phyloP scores from a whole-genome alignment of 2,888 invertebrate species.

The Phengaris arion region DNA sequence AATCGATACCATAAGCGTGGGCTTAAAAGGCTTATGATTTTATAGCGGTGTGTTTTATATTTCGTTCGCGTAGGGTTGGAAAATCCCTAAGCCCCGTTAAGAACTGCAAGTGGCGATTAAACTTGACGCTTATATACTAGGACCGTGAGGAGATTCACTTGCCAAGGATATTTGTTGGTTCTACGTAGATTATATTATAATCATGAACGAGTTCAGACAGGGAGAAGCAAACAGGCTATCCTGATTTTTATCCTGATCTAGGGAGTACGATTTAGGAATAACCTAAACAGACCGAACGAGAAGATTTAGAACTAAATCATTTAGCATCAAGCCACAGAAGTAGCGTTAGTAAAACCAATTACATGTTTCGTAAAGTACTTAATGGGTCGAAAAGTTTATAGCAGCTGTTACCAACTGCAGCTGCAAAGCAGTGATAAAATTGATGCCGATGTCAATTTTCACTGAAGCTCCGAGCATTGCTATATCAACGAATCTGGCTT shows the following conservation, averaged over 20 bases:
- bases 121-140: slow-evolving; percentile 4
- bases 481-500: slow-evolving; percentile 1
- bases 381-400: slow-evolving; percentile 1
- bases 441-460: background rate
- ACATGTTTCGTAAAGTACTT: background rate
- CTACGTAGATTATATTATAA: too few relatives aligned
- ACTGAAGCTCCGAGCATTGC: background rate
- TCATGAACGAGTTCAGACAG: too few relatives aligned
- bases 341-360: background rate
- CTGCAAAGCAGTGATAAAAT: slow-evolving; percentile 6
- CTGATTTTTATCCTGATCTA: too few relatives aligned
- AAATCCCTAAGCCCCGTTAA: background rate
- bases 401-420: slow-evolving; percentile 1
- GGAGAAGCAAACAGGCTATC: too few relatives aligned
- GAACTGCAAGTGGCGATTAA: background rate
- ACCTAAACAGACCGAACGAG: too few relatives aligned
- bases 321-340: background rate
- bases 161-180: too few relatives aligned
- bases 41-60: background rate
- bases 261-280: too few relatives aligned
- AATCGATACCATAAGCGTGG: slow-evolving; percentile 10
- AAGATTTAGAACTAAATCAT: background rate
- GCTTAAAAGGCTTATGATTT: background rate
- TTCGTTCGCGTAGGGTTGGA: background rate
- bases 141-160: too few relatives aligned